Conservation (phyloP, 1,140 invertebrate genomes). For the Drosophila rhopaloa region DNA sequence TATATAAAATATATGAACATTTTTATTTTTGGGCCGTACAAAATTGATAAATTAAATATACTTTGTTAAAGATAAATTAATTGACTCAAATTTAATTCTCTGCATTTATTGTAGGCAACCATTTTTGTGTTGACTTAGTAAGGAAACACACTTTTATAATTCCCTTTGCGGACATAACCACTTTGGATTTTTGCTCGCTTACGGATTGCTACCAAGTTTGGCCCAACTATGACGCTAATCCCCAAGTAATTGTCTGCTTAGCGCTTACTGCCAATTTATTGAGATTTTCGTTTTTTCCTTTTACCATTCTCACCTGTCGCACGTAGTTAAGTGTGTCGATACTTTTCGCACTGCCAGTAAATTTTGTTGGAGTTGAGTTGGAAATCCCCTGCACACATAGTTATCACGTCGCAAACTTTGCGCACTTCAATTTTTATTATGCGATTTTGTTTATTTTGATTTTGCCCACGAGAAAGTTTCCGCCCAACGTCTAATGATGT, state of each 20-base stretch:
- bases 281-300: conserved; percentile 59
- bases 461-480: conserved; percentile 66
- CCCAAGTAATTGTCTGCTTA: conserved; percentile 78
- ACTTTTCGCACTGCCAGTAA: conserved; percentile 36
- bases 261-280: conserved; percentile 75
- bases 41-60: too few relatives aligned
- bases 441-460: conserved; percentile 81
- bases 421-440: conserved; percentile 79
- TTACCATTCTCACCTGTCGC: conserved; percentile 61
- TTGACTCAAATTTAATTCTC: too few relatives aligned
- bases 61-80: too few relatives aligned
- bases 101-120: too few relatives aligned
- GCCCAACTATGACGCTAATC: conserved; percentile 62
- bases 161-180: conserved; percentile 1
- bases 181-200: background rate
- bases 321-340: conserved; percentile 51
- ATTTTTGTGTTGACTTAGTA: background rate
- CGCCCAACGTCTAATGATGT: conserved; percentile 66
- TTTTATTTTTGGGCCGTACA: too few relatives aligned
- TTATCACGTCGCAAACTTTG: conserved; percentile 77
- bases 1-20: too few relatives aligned
- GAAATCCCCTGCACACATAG: conserved; percentile 55
- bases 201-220: conserved; percentile 26
- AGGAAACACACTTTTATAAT: background rate
- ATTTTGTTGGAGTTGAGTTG: conserved; percentile 12